Base-by-base conservation (phyloP, 2,113 vertebrate species). In the Cariama cristata region DNA sequence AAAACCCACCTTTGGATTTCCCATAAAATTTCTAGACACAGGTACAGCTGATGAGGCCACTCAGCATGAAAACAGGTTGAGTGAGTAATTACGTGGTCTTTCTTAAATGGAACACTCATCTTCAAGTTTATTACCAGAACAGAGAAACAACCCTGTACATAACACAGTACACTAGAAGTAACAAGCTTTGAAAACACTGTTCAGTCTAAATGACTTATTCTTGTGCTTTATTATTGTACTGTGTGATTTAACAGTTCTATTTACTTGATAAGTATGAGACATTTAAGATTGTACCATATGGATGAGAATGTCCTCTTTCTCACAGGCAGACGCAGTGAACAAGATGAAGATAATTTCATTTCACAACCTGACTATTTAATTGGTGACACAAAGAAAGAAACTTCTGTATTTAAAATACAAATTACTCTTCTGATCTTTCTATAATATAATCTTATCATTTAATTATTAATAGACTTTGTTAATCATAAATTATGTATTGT, bases 401-500 rank as follows among this genome's bases (percentile, higher is more conserved):
- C 5, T 71, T 90, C 9, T 58, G 44, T 49, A 71, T 90, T 84
- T 91, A 88, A 72, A 96, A 72, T 45, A 53, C 24, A 67, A 92
- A 86, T 90, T 96, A 26, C 40, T 87, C 33, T 82, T 94, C 68
- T 67, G 62, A 81, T 49, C 22, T 71, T 92, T 71, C 60, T 84
- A 45, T 79, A 90, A 23, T 62, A 81, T 33, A 6, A 77, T 67
- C 35, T 89, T 82, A 86, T 86, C 33, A 93, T 97, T 97, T 89
- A 97, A 95, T 97, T 96, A 96, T 96, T 86, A 94, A 69, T 56
- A 58, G 23, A 4, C 55, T 96, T 88, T 86, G 32, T 84, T 93
- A 96, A 96, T 96, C 12, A 97, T 98, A 97, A 94, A 97, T 97
- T 97, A 94, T 96, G 18, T 47, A 90, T 81, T 94, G 92, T 85